Base-by-base conservation (phyloP, 2,888 invertebrate species). In the Pristionchus entomophagus region DNA sequence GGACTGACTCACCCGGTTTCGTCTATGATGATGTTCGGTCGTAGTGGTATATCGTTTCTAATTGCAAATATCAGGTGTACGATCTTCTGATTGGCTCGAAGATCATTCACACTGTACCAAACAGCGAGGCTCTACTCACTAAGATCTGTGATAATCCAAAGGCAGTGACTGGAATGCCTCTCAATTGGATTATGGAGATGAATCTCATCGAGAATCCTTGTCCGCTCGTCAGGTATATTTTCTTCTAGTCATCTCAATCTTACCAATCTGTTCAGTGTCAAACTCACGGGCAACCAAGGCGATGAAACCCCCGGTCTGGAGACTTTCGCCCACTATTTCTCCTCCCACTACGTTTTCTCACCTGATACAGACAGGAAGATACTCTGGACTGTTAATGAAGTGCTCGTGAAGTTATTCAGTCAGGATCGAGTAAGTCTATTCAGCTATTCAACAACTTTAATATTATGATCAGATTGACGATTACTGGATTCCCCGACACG, bases 171-270 rank as follows among this genome's bases (percentile, higher is more conserved):
- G 73, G 73, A 73, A 73, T 73, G 73, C 38, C 41, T 26, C 26
- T 73, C 12, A 73, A 73, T 19, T 73, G 73, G 73, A 41, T 41
- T n/a, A 73, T 73, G 73, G 73, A 73, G 41, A 41, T 73, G 73
- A 73, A 73, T 35, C 73, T 73, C 8, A 73, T 73, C 19, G 26
- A 73, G 38, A 73, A 26, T 41, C 45, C 38, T 5, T 73, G 73
- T 26, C n/a, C 41, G 2, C 45, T 73, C 8, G 65, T 65, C 35
- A 19, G 65, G 65, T 45, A 73, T 73, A n/a, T 1, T n/a, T 38
- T 26, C 4, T 0, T 29, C 29, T 0, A 38, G 5, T 73, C 10
- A 73, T 45, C 45, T 10, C 45, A 45, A 14, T 14, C 45, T n/a
- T n/a, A n/a, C 32, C 12, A 65, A 17, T 6, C 17, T 19, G 14